Conservation (phyloP, 1,140 invertebrate genomes). For the Panagrolaimus sp. region DNA sequence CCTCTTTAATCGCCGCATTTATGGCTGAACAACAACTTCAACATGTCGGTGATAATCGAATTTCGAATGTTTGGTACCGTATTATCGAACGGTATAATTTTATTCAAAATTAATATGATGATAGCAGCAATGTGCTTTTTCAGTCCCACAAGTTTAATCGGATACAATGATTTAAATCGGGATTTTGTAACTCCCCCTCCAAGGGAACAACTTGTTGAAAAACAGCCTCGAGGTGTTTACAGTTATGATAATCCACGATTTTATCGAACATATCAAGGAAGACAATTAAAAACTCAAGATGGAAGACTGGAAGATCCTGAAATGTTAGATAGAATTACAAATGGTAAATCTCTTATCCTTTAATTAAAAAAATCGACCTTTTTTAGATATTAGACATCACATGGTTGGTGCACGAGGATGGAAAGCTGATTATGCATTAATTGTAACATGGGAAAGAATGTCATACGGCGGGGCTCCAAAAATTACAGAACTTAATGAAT, state of each 20-base stretch:
- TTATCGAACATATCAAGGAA: constrained; percentile 37
- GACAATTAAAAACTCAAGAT: constrained; percentile 62
- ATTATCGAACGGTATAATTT: constrained; percentile 37
- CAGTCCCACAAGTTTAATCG: constrained; percentile 35
- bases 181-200: constrained; percentile 24
- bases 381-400: constrained; percentile 71
- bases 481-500: constrained; percentile 37
- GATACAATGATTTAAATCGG: constrained; percentile 37
- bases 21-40: constrained; percentile 67
- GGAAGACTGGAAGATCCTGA: constrained; percentile 69
- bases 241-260: constrained; percentile 35
- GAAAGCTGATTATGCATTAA: constrained; percentile 76
- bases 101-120: neutral
- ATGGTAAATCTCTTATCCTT: constrained; percentile 4
- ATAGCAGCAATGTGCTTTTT: too few species aligned
- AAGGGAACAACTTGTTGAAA: constrained; percentile 24
- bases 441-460: constrained; percentile 89
- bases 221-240: constrained; percentile 35
- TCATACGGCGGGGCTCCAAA: constrained; percentile 69
- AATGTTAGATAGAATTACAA: constrained; percentile 74
- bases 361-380: neutral
- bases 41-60: constrained; percentile 43
- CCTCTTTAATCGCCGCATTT: constrained; percentile 85
- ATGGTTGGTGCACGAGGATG: constrained; percentile 84
- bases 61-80: constrained; percentile 44